Conservation (phyloP, 2,888 invertebrate species). For the Chrysolina americana region DNA sequence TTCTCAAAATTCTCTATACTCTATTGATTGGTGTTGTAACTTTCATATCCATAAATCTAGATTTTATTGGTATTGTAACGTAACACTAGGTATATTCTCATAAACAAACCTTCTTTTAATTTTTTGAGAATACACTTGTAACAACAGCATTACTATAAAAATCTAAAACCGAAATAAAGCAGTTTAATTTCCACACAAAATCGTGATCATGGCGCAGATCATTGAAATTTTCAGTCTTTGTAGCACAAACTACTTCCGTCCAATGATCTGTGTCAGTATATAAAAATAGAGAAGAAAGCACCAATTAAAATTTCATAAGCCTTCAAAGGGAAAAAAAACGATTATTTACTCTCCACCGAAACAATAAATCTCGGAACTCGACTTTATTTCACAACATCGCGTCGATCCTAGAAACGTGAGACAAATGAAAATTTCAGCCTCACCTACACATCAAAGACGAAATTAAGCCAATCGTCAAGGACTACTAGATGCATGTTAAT, state of each 20-base stretch:
- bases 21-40: too few relatives aligned
- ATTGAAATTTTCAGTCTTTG: not conserved
- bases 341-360: not conserved
- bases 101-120: too few relatives aligned
- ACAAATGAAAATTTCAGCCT: conserved; percentile 3
- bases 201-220: too few relatives aligned
- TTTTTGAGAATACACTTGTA: too few relatives aligned
- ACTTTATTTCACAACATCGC: not conserved
- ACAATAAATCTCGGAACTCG: conserved; percentile 8
- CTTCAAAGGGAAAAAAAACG: conserved; percentile 3
- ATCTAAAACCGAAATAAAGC: too few relatives aligned
- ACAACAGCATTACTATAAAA: too few relatives aligned
- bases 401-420: conserved; percentile 7
- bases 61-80: too few relatives aligned
- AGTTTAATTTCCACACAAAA: too few relatives aligned
- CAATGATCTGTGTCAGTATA: not conserved
- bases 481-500: conserved; percentile 12
- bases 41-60: too few relatives aligned
- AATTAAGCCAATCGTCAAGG: conserved; percentile 15
- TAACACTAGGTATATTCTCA: too few relatives aligned
- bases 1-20: too few relatives aligned
- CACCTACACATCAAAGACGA: conserved; percentile 24
- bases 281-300: not conserved
- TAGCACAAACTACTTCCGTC: not conserved
- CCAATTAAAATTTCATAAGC: conserved; percentile 12